Percentiles rank a stretch among this genome's conserved stretches.
phyloP scores from a whole-genome alignment of 1,140 invertebrate genomes.

The Odontomachus brunneus region DNA sequence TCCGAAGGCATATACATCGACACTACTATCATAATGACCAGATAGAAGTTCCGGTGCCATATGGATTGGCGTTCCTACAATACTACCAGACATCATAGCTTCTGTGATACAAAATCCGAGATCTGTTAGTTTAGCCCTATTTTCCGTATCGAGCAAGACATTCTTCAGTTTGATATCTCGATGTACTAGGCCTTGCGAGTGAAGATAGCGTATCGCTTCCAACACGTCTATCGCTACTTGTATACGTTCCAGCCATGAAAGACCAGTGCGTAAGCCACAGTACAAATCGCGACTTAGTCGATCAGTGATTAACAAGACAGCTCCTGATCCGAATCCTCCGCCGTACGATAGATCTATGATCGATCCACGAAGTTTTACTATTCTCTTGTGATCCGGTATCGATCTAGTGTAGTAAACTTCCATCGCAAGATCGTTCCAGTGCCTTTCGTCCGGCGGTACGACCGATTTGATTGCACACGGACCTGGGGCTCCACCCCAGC shows the following conservation, averaged over 20 bases:
- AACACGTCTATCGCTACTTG: slow-evolving; percentile 94
- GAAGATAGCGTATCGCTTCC: slow-evolving; percentile 94
- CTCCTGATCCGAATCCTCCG: slow-evolving; percentile 85
- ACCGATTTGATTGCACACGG: slow-evolving; percentile 96
- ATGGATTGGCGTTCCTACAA: slow-evolving; percentile 95
- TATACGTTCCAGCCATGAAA: slow-evolving; percentile 89
- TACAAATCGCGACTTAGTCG: slow-evolving; percentile 92
- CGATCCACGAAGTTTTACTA: slow-evolving; percentile 93
- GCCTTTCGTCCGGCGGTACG: slow-evolving; percentile 95
- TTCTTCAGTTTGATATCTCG: slow-evolving; percentile 97
- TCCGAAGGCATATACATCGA: slow-evolving; percentile 96
- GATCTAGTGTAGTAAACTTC: slow-evolving; percentile 96
- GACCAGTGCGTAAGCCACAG: slow-evolving; percentile 90
- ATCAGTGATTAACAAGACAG: slow-evolving; percentile 93
- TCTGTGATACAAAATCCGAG: slow-evolving; percentile 96
- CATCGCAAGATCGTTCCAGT: slow-evolving; percentile 96
- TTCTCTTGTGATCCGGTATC: slow-evolving; percentile 93
- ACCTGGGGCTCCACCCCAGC: slow-evolving; percentile 90
- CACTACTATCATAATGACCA: slow-evolving; percentile 93
- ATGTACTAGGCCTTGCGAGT: slow-evolving; percentile 95
- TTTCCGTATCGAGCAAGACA: slow-evolving; percentile 91
- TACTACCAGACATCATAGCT: slow-evolving; percentile 95
- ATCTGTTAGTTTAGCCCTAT: slow-evolving; percentile 94
- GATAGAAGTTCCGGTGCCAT: slow-evolving; percentile 96
- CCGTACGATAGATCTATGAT: slow-evolving; percentile 93